phyloP scores from a whole-genome alignment of 2,888 invertebrate genomes.

The Machimus rusticus region DNA sequence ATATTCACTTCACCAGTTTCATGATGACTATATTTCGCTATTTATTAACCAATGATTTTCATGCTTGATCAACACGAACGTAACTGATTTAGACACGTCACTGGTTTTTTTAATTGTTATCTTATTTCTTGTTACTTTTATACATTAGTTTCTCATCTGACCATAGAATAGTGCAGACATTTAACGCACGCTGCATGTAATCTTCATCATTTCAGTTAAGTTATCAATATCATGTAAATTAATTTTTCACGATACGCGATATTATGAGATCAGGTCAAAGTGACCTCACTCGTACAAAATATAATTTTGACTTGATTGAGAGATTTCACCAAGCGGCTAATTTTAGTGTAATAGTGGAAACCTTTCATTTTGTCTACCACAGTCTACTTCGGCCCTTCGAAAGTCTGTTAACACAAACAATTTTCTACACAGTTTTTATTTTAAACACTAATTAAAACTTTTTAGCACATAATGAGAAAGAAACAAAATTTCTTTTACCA shows the following conservation, averaged over 20 bases:
- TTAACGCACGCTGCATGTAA: slow-evolving; percentile 39
- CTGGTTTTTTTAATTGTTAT: slow-evolving; percentile 30
- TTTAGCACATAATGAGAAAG: neutral
- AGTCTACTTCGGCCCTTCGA: neutral
- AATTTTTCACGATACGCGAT: neutral
- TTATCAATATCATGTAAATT: neutral
- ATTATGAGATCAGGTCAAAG: neutral
- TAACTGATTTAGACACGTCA: slow-evolving; percentile 19
- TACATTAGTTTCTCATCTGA: slow-evolving; percentile 21
- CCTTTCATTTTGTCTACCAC: neutral
- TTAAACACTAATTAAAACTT: neutral
- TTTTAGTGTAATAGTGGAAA: neutral
- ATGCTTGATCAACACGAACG: slow-evolving; percentile 23
- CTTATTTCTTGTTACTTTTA: slow-evolving; percentile 17
- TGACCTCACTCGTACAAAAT: neutral
- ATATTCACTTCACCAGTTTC: slow-evolving; percentile 27
- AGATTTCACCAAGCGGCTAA: neutral
- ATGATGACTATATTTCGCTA: slow-evolving; percentile 7
- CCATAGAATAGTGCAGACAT: slow-evolving; percentile 33
- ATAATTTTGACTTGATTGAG: neutral
- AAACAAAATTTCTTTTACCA: neutral
- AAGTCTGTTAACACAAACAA: neutral
- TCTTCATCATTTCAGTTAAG: slow-evolving; percentile 26
- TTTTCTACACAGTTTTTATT: neutral
- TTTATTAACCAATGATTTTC: slow-evolving; percentile 23